Conservation (phyloP, 2,113 vertebrate genomes). For the Stegostoma tigrinum region DNA sequence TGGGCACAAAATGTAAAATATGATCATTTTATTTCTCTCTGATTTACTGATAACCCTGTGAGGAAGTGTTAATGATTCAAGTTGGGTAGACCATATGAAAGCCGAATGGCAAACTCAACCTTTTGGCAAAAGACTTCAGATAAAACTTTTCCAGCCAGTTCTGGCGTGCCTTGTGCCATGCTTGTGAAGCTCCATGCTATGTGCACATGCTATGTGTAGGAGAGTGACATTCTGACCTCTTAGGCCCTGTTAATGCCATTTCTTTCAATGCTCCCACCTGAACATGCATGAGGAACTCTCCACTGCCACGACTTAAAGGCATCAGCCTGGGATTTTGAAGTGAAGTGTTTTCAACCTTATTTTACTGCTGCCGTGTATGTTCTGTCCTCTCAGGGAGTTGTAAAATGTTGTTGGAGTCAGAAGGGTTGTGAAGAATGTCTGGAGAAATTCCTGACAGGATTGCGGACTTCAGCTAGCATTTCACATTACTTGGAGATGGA, state of each 20-base stretch:
- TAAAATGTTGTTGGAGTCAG: neutral
- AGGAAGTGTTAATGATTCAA: conserved; percentile 13
- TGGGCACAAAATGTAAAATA: neutral
- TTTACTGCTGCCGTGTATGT: neutral
- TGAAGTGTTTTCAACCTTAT: neutral
- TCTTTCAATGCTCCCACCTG: neutral
- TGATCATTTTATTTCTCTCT: neutral
- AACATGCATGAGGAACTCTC: neutral
- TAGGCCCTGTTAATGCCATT: neutral
- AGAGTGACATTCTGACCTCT: neutral
- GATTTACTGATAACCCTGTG: neutral
- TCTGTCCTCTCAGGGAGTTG: neutral
- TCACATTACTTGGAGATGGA: no score
- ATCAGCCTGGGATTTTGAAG: neutral
- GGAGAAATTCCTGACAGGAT: neutral
- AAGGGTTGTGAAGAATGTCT: neutral
- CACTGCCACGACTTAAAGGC: neutral
- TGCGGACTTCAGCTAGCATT: neutral
- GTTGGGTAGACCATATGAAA: neutral
- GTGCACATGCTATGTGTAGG: neutral
- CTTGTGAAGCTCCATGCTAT: neutral
- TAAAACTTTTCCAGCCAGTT: neutral
- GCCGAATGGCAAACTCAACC: neutral
- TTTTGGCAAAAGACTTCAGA: neutral
- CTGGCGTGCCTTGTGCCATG: neutral